These are phyloP conservation scores for Hipparchia sbordonii DNA, from an alignment of 2,888 invertebrate genomes.

Conservation along the genomic window DNA sequence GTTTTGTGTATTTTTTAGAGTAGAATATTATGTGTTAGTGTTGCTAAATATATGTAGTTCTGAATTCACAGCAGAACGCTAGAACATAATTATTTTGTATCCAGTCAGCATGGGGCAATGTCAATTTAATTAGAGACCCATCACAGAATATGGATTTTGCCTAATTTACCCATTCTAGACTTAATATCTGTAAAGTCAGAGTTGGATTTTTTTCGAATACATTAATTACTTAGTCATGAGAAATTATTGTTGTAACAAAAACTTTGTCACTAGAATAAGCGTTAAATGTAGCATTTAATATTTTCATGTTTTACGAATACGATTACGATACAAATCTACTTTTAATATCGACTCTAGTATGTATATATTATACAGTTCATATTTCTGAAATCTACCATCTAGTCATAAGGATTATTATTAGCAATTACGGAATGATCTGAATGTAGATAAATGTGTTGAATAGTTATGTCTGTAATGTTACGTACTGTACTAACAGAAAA, in stretches of 20 bases:
- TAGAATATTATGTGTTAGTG: background rate
- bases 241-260: too few relatives aligned
- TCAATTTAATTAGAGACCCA: background rate
- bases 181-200: too few relatives aligned
- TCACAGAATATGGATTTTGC: too few relatives aligned
- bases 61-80: background rate
- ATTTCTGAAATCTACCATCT: conserved; percentile 26
- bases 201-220: too few relatives aligned
- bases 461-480: background rate
- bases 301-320: background rate
- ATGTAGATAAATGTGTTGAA: conserved; percentile 5
- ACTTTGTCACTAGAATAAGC: too few relatives aligned
- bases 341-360: too few relatives aligned
- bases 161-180: too few relatives aligned
- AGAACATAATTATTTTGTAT: too few relatives aligned
- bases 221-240: too few relatives aligned
- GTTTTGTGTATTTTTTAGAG: background rate
- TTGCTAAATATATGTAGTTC: background rate
- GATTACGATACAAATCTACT: background rate
- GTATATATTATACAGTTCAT: background rate
- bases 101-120: background rate
- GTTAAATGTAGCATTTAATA: background rate
- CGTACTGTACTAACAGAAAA: background rate
- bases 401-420: conserved; percentile 26
- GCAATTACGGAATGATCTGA: conserved; percentile 25